Evolutionary conservation across 1,140 invertebrate genomes (phyloP).

Genomic region (Pogonus chalceus): DNA sequence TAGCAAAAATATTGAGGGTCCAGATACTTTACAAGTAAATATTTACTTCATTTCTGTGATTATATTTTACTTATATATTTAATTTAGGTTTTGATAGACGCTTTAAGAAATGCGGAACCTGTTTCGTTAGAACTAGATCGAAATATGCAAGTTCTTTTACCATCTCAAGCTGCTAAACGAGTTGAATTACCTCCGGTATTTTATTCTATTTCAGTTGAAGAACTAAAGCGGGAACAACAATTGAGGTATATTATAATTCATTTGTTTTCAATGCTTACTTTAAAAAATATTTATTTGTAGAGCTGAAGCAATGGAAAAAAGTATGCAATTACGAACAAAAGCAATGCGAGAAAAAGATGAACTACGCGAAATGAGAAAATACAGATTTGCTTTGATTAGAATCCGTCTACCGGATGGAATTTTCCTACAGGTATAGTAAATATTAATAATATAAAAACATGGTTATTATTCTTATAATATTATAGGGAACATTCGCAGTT

Average conservation of each 20-base stretch:
- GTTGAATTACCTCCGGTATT: slow-evolving; percentile 72
- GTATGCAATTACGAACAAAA: slow-evolving; percentile 77
- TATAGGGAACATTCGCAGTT: slow-evolving; percentile 70
- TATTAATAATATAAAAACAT: not conserved
- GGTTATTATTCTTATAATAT: not conserved
- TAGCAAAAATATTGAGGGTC: slow-evolving; percentile 40
- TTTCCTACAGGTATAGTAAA: slow-evolving; percentile 55
- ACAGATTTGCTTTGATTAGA: slow-evolving; percentile 74
- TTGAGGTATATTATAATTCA: slow-evolving; percentile 41
- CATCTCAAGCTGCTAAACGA: slow-evolving; percentile 56
- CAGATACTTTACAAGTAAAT: slow-evolving; percentile 44
- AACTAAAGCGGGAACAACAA: slow-evolving; percentile 76
- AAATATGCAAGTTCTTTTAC: slow-evolving; percentile 72
- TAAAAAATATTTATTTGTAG: slow-evolving; percentile 35
- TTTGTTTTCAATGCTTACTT: slow-evolving; percentile 3
- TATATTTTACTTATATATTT: slow-evolving; percentile 23
- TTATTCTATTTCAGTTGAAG: slow-evolving; percentile 65
- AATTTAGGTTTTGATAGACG: slow-evolving; percentile 54
- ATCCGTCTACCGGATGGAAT: slow-evolving; percentile 81
- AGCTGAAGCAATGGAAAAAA: slow-evolving; percentile 65
- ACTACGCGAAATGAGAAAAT: slow-evolving; percentile 63
- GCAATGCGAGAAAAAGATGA: slow-evolving; percentile 87
- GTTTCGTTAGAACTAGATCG: slow-evolving; percentile 76
- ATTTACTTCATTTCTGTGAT: not conserved
- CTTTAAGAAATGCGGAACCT: slow-evolving; percentile 65